Base-by-base conservation (phyloP, 2,888 invertebrate genomes). In the Steromphala cineraria region DNA sequence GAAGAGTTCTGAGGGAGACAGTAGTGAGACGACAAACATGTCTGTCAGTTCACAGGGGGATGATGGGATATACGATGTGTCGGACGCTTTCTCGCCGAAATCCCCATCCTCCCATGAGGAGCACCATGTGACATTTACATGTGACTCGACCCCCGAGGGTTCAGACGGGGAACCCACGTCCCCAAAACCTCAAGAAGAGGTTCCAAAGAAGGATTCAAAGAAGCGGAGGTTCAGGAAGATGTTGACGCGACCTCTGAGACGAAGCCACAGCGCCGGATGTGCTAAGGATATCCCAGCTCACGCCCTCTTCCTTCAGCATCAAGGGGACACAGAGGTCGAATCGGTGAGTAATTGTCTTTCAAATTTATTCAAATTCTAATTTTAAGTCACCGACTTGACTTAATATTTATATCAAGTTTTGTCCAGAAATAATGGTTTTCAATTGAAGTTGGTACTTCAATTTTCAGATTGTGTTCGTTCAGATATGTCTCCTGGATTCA, bases 261-360 rank as follows among this genome's bases (percentile, higher is more conserved):
- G 92, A 40, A 91, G 91, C 81, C 91, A 91, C 79, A 98, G 96
- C 94, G 92, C 92, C 4, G 93, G 94, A 24, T 92, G 92, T 84
- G 91, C 91, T 28, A 92, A 92, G 81, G 93, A 93, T 80, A 90
- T 93, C 2, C 92, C 93, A 3, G 90, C 91, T 0, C 91, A 93
- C 87, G 92, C 93, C 13, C 90, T 92, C 46, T 93, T 93, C 82
- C 82, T 93, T 28, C 86, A 88, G 67, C 84, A 85, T 62, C 83
- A 84, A 31, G 81, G 78, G 17, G 78, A 81, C 13, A 81, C 71
- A 53, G 86, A 80, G 52, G 79, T 53, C n/a, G 82, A 84, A 62
- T 56, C 76, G 80, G 84, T 84, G 76, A 81, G 81, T 67, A 28
- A 52, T 21, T 7, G n/a, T 36, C 7, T 52, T 17, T 75, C 10